A percentile compares a stretch with the other conserved stretches of the same genome.
These are phyloP conservation scores for Steinernema khuongi DNA, from an alignment of 1,140 invertebrate species.

Conservation along the genomic window DNA sequence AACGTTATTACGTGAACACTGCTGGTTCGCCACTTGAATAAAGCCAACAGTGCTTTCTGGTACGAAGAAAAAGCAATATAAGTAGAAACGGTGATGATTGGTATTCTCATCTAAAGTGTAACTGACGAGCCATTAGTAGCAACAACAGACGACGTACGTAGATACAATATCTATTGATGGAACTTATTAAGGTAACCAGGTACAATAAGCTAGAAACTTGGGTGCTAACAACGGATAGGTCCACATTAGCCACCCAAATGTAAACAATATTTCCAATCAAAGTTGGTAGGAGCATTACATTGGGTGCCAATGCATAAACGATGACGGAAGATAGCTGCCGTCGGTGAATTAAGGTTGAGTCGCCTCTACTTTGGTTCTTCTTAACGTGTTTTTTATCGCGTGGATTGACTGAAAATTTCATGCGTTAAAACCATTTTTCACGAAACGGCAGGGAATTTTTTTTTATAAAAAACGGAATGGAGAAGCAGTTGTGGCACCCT, in stretches of 20 bases:
- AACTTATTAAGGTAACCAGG: background rate
- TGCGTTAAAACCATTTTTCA: too few species aligned
- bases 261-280: background rate
- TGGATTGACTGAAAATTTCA: too few species aligned
- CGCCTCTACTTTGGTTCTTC: background rate
- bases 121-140: background rate
- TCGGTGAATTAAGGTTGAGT: background rate
- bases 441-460: too few species aligned
- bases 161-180: background rate
- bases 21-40: background rate
- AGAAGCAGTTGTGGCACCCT: too few species aligned
- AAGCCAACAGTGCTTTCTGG: background rate
- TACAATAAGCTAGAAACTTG: background rate
- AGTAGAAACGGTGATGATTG: background rate
- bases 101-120: background rate
- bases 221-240: background rate
- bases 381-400: too few species aligned
- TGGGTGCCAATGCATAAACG: background rate
- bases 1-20: background rate
- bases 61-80: background rate
- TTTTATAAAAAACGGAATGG: too few species aligned
- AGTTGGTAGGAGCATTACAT: background rate
- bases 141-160: background rate
- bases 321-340: background rate
- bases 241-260: background rate